Evolutionary conservation across 2,797 vertebrate genomes (phyloP).

Genomic region (Neoniphon sammara): DNA sequence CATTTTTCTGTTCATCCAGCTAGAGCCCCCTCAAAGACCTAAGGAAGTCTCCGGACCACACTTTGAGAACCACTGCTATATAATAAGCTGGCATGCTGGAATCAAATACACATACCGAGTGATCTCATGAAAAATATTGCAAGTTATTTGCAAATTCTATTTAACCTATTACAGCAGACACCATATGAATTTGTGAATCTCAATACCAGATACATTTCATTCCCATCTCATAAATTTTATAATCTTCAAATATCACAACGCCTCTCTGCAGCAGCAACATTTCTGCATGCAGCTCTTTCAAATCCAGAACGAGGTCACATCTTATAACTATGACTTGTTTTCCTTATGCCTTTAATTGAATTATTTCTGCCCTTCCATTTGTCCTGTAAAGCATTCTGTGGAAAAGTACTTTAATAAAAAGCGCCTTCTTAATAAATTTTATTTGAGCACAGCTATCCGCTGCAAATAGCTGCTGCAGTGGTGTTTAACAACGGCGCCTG

Average conservation of each 20-base stretch:
- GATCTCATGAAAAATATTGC: neutral
- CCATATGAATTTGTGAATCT: neutral
- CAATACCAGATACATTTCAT: too few relatives aligned
- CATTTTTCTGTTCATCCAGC: too few relatives aligned
- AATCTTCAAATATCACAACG: too few relatives aligned
- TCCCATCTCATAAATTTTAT: too few relatives aligned
- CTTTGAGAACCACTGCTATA: too few relatives aligned
- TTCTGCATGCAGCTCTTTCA: neutral
- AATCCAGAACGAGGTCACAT: neutral
- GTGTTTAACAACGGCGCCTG: slow-evolving; percentile 27
- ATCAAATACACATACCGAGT: neutral
- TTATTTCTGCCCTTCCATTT: neutral
- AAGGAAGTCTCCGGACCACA: too few relatives aligned
- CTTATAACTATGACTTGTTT: neutral
- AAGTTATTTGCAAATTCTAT: slow-evolving; percentile 9
- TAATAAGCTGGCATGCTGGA: neutral
- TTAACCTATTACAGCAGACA: neutral
- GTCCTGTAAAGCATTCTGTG: too few relatives aligned
- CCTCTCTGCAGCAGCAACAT: too few relatives aligned
- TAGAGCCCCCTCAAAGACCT: too few relatives aligned
- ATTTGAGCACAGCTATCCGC: slow-evolving; percentile 5
- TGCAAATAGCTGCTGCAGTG: slow-evolving; percentile 1
- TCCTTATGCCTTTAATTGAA: neutral
- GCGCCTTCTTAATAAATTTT: neutral
- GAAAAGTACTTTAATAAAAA: too few relatives aligned